Evolutionary conservation across 2,113 vertebrate genomes (phyloP), one percentile per base, ranked within the genome.

Genomic region (Dipodomys ordii): DNA sequence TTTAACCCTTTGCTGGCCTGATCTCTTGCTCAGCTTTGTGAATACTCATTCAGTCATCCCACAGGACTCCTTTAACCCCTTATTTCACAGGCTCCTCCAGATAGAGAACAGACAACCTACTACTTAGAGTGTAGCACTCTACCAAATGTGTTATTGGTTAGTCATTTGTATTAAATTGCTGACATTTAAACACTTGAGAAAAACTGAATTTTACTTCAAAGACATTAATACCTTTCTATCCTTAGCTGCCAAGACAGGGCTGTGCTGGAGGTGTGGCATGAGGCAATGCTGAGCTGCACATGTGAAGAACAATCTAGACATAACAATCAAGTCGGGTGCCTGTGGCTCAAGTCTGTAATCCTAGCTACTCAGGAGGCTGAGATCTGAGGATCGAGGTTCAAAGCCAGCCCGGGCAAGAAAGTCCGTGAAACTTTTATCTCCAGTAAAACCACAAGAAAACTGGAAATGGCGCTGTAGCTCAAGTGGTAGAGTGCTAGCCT

Each of bases 111-210:
- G 39, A 67, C 35, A 81, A n/a, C 23, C 10, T 49, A 39, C 69
- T 85, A 44, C 39, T 79, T 25, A 60, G 74, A 85, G 88, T 83
- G 44, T 86, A 44, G 91, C 62, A n/a, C 74, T 76, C 30, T 15
- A 28, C 25, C 25, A 2, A n/a, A 6, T 15, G 46, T 71, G 77
- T 60, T 3, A 35, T 19, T 27, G 19, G 20, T n/a, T 62, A 46
- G 25, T n/a, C 20, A 7, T 32, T 73, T 64, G 9, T 79, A 20
- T 76, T 83, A 39, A 83, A 73, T 53, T 68, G 25, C 10, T 60
- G 57, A 57, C 11, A 73, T 87, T 74, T 30, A 77, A 80, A 49
- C 28, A 25, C 20, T 82, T 81, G 71, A 39, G 28, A 90, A 49
- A 88, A 65, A 46, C 16, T 27, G 19, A n/a, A 12, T 0, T 77